Evolutionary conservation across 2,797 vertebrate genomes (phyloP).

Genomic region (Semaprochilodus insignis): DNA sequence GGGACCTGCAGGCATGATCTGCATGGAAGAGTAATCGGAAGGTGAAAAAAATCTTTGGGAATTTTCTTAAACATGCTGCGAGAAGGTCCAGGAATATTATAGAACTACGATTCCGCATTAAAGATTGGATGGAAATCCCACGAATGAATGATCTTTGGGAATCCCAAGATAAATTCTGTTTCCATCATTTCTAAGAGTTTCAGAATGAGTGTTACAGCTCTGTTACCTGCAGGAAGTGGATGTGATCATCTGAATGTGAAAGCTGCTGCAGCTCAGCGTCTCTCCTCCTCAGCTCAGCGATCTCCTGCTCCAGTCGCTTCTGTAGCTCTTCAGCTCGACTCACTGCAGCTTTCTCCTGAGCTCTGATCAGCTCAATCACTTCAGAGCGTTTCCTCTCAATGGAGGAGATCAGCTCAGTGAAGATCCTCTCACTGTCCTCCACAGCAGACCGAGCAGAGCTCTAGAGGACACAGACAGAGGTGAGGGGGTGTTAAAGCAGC

Average conservation of each 20-base stretch:
- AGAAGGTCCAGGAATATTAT: no score
- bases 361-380: slow-evolving; percentile 5
- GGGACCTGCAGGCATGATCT: no score
- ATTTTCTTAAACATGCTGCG: no score
- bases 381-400: neutral
- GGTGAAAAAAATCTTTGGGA: no score
- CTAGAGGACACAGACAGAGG: neutral
- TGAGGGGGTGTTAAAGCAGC: neutral
- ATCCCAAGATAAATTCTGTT: no score
- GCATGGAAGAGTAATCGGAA: no score
- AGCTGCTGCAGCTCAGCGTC: neutral
- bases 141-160: no score
- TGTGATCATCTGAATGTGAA: neutral
- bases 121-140: no score
- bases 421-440: neutral
- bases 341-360: slow-evolving; percentile 4
- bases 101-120: no score
- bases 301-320: neutral
- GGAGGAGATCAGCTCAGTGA: neutral
- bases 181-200: no score
- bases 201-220: no score
- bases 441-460: neutral
- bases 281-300: neutral
- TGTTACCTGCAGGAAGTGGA: slow-evolving; percentile 26
- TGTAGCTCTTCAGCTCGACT: neutral